These are phyloP conservation scores for Oscheius sp. DNA, from an alignment of 2,888 invertebrate species.

Conservation along the genomic window DNA sequence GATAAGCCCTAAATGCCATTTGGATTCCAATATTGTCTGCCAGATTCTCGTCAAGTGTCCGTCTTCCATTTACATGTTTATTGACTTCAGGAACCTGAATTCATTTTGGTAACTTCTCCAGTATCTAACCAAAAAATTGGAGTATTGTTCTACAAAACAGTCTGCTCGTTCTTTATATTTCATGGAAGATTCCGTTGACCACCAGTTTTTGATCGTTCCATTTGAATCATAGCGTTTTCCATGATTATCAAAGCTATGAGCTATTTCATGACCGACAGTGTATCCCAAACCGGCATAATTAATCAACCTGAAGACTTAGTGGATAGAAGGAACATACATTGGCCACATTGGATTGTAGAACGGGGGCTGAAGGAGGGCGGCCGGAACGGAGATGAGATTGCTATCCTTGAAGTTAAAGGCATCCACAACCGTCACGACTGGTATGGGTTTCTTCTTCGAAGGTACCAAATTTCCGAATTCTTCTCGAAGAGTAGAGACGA, in stretches of 20 bases:
- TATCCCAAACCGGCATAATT: constrained; percentile 13
- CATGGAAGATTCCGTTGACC: neutral
- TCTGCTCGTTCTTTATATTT: neutral
- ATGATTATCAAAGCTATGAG: constrained; percentile 14
- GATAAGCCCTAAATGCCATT: constrained; percentile 7
- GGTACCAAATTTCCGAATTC: neutral
- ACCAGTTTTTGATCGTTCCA: neutral
- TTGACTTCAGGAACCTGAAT: constrained; percentile 1
- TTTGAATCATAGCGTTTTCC: neutral
- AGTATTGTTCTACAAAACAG: constrained; percentile 9
- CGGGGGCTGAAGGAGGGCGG: constrained; percentile 12
- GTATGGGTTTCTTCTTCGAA: neutral
- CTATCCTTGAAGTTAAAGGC: constrained; percentile 12
- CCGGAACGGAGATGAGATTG: constrained; percentile 4
- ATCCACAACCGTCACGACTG: neutral
- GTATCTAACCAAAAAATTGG: neutral
- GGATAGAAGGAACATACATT: too few species aligned
- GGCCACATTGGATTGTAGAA: constrained; percentile 8
- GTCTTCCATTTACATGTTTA: neutral
- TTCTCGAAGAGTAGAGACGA: neutral
- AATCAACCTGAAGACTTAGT: too few species aligned
- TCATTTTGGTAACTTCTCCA: neutral
- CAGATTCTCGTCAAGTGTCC: constrained; percentile 7
- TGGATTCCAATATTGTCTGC: constrained; percentile 13
- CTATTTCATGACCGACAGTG: constrained; percentile 16